Base-by-base conservation (phyloP, 2,113 vertebrate species). In the Cavia aperea region DNA sequence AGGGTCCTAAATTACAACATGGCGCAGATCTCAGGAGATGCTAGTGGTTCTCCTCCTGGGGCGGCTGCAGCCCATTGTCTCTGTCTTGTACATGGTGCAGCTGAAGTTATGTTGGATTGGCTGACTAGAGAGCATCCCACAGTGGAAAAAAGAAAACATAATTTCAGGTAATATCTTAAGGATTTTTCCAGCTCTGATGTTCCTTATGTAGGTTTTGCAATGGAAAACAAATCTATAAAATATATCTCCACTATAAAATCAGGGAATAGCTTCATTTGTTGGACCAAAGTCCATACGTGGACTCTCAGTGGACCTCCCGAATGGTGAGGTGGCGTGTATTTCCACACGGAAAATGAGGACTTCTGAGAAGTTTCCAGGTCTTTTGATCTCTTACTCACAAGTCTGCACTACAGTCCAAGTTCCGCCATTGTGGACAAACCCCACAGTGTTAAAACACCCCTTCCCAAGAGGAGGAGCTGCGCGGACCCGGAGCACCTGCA, bases 351-450 rank as follows among this genome's bases (percentile, higher is more conserved):
- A 21, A 8, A 23, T 6, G 31, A 86, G 56, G 2, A 9, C 56
- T 23, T 23, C 39, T 58, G 49, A 73, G 3, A 21, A 18, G 5
- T 2, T 11, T 24, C 5, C 0, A 11, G 39, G 13, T 7, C 8
- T 31, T 1, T 1, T 18, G 24, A 36, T 51, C 49, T 58, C 58
- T 11, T 73, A 12, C 13, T 13, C 9, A 43, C 2, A 5, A 3
- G 11, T n/a, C n/a, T 39, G 46, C 19, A 7, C 0, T 14, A 12
- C 29, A 54, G 3, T 14, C 2, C 11, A 36, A 1, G 26, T 26
- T 62, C 21, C 11, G 18, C 13, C 31, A 9, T 0, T 4, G 46
- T 5, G 21, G 8, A 84, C 18, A 11, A 14, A 65, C 6, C 13
- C 1, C 14, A 0, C 4, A 16, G 6, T 7, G 2, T 18, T 18